phyloP scores from a whole-genome alignment of 2,888 invertebrate species.

The Eulithis testata region DNA sequence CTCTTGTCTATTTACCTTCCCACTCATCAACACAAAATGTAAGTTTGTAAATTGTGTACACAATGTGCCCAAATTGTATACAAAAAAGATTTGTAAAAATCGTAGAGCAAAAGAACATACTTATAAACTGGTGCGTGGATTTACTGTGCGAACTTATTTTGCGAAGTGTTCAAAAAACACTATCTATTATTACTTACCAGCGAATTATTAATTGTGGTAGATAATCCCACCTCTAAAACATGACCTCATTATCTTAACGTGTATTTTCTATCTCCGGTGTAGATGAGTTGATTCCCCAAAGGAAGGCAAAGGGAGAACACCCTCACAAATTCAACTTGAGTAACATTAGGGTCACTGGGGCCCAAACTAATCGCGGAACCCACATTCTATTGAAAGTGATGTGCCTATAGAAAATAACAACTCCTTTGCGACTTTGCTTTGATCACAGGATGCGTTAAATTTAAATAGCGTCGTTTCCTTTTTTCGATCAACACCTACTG shows the following conservation, averaged over 20 bases:
- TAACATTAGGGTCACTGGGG: constrained; percentile 28
- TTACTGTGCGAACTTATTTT: no score
- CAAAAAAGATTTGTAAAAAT: no score
- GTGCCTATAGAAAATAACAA: constrained; percentile 28
- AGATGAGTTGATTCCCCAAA: constrained; percentile 25
- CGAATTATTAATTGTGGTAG: background rate
- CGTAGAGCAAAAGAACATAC: no score
- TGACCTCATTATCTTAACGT: constrained; percentile 16
- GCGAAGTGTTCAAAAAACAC: no score
- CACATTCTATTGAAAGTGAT: constrained; percentile 26
- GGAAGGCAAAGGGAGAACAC: constrained; percentile 22
- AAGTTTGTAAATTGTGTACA: no score
- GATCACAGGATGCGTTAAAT: constrained; percentile 20
- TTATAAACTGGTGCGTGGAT: no score
- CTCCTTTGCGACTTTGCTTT: constrained; percentile 24
- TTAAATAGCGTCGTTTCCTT: constrained; percentile 15
- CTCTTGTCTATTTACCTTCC: no score
- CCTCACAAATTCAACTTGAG: constrained; percentile 27
- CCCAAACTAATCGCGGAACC: constrained; percentile 28
- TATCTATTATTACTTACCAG: background rate
- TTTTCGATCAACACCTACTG: constrained; percentile 12
- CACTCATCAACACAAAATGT: no score
- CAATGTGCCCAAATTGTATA: no score
- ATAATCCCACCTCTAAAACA: constrained; percentile 13
- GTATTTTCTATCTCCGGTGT: constrained; percentile 17